Conservation (phyloP, 2,113 vertebrate species). For the Aptenodytes forsteri region DNA sequence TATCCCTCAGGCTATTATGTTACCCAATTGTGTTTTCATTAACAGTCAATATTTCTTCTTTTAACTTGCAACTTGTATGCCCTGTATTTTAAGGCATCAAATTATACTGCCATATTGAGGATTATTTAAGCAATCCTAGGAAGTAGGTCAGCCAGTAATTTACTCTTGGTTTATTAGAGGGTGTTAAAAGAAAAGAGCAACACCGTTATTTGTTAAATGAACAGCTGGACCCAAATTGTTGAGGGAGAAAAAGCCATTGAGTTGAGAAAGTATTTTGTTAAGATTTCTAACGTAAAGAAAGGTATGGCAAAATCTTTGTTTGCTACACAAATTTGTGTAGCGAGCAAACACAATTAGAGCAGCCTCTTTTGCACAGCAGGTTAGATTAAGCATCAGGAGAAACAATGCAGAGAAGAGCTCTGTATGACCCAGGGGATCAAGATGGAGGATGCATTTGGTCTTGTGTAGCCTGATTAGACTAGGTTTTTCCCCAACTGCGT, state of each 20-base stretch:
- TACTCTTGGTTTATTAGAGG: slow-evolving; percentile 44
- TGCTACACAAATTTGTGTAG: not conserved
- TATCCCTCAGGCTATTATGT: not conserved
- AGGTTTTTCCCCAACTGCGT: not conserved
- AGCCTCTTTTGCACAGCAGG: not conserved
- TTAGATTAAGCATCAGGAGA: not conserved
- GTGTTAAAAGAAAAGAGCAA: slow-evolving; percentile 35
- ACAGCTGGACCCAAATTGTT: slow-evolving; percentile 2
- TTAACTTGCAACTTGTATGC: slow-evolving; percentile 26
- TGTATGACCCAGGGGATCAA: not conserved
- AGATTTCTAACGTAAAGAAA: not conserved
- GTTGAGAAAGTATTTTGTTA: not conserved
- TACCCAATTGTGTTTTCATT: slow-evolving; percentile 17
- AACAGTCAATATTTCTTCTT: slow-evolving; percentile 7
- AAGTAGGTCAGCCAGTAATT: slow-evolving; percentile 68
- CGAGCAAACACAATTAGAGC: not conserved
- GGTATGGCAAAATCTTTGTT: not conserved
- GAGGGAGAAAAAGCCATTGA: not conserved
- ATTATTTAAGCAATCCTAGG: slow-evolving; percentile 61
- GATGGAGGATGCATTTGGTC: not conserved
- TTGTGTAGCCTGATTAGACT: not conserved
- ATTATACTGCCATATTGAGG: slow-evolving; percentile 51
- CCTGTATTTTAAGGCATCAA: slow-evolving; percentile 49
- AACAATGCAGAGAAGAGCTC: not conserved
- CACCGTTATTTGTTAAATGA: slow-evolving; percentile 19